Percentiles rank a stretch among this genome's conserved stretches.
These are phyloP conservation scores for Apogon talboti DNA, from an alignment of 2,797 vertebrate species.

Conservation along the genomic window DNA sequence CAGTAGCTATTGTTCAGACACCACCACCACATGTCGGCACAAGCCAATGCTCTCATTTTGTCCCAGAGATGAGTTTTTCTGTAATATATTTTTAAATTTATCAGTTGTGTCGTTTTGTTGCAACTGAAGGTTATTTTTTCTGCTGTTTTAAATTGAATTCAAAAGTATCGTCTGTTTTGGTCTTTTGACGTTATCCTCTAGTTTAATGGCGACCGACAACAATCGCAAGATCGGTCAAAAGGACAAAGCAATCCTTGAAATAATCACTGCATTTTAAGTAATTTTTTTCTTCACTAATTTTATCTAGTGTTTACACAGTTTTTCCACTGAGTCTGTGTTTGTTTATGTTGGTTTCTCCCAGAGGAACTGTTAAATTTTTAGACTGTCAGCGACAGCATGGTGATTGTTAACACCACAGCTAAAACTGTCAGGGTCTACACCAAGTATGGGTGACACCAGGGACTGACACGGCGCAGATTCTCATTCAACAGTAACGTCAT, in stretches of 20 bases:
- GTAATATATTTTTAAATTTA: neutral
- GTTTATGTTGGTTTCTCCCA: neutral
- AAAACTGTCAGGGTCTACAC: conserved; percentile 12
- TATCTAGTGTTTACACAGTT: neutral
- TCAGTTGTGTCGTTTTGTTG: neutral
- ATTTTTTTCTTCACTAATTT: conserved; percentile 1
- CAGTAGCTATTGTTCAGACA: conserved; percentile 19
- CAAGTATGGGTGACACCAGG: neutral
- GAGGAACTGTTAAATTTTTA: conserved; percentile 10
- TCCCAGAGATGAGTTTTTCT: too few species aligned
- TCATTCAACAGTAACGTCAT: neutral
- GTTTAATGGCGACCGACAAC: neutral
- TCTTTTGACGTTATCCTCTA: neutral
- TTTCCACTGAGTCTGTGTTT: neutral
- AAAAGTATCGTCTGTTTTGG: neutral
- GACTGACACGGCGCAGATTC: conserved; percentile 14
- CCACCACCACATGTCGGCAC: too few species aligned
- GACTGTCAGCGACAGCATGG: neutral
- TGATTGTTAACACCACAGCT: conserved; percentile 13
- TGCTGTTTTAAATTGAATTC: neutral
- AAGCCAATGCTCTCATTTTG: too few species aligned
- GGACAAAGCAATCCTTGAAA: neutral
- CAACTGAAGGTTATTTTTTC: neutral
- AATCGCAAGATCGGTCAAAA: neutral
- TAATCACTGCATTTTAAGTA: neutral